A percentile compares a stretch with the other conserved stretches of the same genome.
phyloP scores from a whole-genome alignment of 2,888 invertebrate species.

The Tipula unca region DNA sequence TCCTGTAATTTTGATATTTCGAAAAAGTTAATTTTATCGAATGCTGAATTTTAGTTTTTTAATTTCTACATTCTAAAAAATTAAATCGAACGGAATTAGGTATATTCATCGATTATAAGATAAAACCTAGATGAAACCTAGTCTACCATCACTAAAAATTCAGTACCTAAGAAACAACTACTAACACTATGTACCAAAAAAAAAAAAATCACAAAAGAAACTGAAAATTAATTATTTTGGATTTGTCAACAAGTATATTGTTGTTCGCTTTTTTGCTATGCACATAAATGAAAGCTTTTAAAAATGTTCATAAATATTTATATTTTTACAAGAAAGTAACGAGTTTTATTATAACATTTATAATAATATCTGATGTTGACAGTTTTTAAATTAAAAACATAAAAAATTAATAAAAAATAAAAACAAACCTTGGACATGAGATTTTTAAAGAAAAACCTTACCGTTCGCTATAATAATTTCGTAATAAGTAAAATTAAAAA shows the following conservation, averaged over 20 bases:
- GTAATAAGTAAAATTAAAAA: too few relatives aligned
- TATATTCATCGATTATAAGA: too few relatives aligned
- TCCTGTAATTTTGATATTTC: too few relatives aligned
- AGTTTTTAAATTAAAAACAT: background rate
- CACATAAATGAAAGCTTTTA: background rate
- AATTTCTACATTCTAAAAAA: too few relatives aligned
- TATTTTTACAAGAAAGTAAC: background rate
- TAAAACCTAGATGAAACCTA: too few relatives aligned
- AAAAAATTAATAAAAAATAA: slow-evolving; percentile 26
- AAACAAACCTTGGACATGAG: slow-evolving; percentile 33
- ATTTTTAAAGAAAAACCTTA: background rate
- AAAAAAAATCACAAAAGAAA: background rate
- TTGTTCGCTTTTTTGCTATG: background rate
- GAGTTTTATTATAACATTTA: background rate
- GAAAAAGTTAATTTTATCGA: too few relatives aligned
- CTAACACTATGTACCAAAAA: too few relatives aligned
- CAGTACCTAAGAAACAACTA: too few relatives aligned
- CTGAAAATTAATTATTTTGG: background rate
- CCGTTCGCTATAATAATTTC: background rate
- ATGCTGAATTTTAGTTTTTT: too few relatives aligned
- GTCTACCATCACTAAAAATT: too few relatives aligned
- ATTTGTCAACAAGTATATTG: background rate
- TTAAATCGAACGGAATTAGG: too few relatives aligned
- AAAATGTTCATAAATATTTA: background rate
- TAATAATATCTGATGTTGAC: background rate